These are phyloP conservation scores for Chionoecetes opilio DNA, from an alignment of 1,140 invertebrate species.

Conservation along the genomic window DNA sequence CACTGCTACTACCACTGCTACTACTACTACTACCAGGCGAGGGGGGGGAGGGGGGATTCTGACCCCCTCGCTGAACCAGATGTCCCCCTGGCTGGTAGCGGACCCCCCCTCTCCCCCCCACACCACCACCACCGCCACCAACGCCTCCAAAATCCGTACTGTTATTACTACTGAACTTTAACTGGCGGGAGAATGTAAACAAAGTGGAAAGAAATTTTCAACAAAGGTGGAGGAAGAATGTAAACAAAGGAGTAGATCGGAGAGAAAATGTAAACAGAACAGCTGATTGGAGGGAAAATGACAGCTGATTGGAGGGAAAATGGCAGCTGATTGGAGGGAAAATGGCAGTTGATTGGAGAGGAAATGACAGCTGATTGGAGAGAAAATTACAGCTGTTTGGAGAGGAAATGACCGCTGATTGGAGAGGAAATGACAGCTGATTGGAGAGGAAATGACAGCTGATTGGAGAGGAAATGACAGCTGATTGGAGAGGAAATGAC, in stretches of 20 bases:
- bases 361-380: too few species aligned
- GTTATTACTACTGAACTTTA: constrained; percentile 73
- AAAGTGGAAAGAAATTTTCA: too few species aligned
- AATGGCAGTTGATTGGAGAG: too few species aligned
- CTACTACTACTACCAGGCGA: not conserved
- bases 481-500: too few species aligned
- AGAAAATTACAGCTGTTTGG: too few species aligned
- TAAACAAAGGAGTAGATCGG: not conserved
- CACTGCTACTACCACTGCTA: not conserved
- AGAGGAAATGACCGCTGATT: too few species aligned
- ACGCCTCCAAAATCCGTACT: constrained; percentile 64
- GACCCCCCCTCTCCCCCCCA: constrained; percentile 60
- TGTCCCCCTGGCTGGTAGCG: constrained; percentile 75
- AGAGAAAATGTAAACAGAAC: not conserved
- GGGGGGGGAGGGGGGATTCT: too few species aligned
- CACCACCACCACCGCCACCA: not conserved
- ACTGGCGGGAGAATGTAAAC: constrained; percentile 24
- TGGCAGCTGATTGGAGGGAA: too few species aligned
- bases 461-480: too few species aligned
- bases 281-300: not conserved
- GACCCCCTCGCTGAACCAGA: constrained; percentile 52
- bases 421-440: too few species aligned
- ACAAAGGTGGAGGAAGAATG: not conserved
- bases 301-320: too few species aligned
- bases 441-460: too few species aligned